Percentiles rank a stretch among this genome's conserved stretches.
These are phyloP conservation scores for Perca fluviatilis DNA, from an alignment of 2,113 vertebrate species.

Conservation along the genomic window DNA sequence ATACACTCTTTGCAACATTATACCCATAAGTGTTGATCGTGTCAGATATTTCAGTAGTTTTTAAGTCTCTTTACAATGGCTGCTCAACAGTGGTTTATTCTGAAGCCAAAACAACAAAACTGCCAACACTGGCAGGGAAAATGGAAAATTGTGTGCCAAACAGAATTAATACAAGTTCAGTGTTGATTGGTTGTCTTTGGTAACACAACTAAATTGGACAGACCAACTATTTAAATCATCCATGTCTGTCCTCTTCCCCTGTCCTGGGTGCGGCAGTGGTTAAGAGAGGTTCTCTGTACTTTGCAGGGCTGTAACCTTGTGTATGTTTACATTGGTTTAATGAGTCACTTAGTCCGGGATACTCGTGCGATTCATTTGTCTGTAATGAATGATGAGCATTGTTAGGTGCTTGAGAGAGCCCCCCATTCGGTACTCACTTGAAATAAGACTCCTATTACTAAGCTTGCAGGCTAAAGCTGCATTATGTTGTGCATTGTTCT, in stretches of 20 bases:
- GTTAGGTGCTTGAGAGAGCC: conserved; percentile 9
- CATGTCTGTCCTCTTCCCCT: background rate
- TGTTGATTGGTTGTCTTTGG: conserved; percentile 26
- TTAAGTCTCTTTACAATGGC: background rate
- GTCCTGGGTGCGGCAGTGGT: conserved; percentile 1
- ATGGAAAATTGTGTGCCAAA: background rate
- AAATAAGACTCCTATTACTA: conserved; percentile 7
- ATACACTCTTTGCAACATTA: background rate
- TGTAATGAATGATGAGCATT: conserved; percentile 46
- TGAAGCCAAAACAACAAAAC: background rate
- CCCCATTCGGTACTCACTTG: background rate
- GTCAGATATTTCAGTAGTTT: background rate
- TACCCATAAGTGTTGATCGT: background rate
- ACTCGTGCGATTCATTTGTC: conserved; percentile 45
- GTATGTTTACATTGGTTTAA: conserved; percentile 63
- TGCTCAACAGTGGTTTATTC: conserved; percentile 6
- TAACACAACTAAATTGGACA: background rate
- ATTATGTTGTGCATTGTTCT: background rate
- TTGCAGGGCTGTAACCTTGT: conserved; percentile 22
- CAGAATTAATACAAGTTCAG: background rate
- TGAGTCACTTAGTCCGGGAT: conserved; percentile 57
- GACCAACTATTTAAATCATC: background rate
- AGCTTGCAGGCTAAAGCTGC: background rate
- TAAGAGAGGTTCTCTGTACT: conserved; percentile 15
- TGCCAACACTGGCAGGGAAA: background rate